Evolutionary conservation across 2,888 invertebrate species (phyloP).

Genomic region (Uropetala carovei): DNA sequence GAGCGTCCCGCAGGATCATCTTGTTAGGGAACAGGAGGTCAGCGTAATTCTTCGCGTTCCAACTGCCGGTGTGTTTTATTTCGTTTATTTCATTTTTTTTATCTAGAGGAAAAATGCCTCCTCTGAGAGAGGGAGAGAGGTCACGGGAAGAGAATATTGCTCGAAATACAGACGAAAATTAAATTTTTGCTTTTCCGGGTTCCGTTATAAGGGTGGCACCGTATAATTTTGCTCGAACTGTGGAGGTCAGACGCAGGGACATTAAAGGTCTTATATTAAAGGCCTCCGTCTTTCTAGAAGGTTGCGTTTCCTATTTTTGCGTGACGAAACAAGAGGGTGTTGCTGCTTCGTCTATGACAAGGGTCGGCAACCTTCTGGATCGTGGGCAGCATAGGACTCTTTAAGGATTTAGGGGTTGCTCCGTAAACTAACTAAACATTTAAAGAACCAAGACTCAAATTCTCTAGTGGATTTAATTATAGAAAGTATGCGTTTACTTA

Average conservation of each 20-base stretch:
- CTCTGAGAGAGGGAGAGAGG: background rate
- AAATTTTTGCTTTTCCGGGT: background rate
- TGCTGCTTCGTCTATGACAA: background rate
- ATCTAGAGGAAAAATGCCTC: background rate
- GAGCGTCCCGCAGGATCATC: background rate
- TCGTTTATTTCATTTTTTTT: background rate
- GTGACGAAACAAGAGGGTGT: background rate
- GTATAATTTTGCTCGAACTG: background rate
- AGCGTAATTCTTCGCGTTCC: constrained; percentile 1
- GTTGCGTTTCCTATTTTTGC: background rate
- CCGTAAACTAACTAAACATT: too few relatives aligned
- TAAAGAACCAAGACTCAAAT: too few relatives aligned
- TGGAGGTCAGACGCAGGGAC: background rate
- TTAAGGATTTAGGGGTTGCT: too few relatives aligned
- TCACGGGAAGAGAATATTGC: background rate
- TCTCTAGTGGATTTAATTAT: too few relatives aligned
- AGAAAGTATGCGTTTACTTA: too few relatives aligned
- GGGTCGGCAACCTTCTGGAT: background rate
- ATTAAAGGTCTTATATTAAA: background rate
- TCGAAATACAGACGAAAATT: background rate
- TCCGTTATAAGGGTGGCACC: background rate
- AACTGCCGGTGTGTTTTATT: background rate
- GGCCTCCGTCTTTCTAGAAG: background rate
- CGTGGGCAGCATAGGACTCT: background rate
- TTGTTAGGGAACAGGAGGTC: background rate